Conservation (phyloP, 2,113 vertebrate genomes). For the Gnathonemus echidnorhynchus region DNA sequence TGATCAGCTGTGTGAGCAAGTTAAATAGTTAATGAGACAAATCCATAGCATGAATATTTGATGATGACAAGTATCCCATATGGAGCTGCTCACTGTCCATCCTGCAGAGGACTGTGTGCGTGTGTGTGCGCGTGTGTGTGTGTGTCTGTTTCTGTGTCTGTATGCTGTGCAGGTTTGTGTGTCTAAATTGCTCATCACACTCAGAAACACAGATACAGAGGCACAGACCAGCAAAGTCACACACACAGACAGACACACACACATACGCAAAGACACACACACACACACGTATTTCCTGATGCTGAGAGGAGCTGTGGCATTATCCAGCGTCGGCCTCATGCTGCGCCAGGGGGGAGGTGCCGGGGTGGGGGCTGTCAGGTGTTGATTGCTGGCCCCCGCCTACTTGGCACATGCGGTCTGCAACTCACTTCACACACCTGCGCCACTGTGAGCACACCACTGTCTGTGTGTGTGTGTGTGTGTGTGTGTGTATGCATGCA, state of each 20-base stretch:
- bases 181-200: neutral
- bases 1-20: conserved; percentile 5
- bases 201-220: neutral
- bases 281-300: neutral
- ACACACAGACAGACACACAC: neutral
- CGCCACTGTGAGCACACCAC: neutral
- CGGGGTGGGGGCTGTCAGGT: conserved; percentile 3
- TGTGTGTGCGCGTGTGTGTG: neutral
- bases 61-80: conserved; percentile 51
- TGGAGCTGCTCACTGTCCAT: conserved; percentile 19
- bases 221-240: neutral
- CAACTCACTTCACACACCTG: conserved; percentile 17
- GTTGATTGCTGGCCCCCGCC: neutral
- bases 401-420: conserved; percentile 10
- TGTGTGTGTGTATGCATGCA: neutral
- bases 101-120: conserved; percentile 37
- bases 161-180: neutral
- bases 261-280: neutral
- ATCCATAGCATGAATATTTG: conserved; percentile 54
- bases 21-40: conserved; percentile 49
- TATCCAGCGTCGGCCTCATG: neutral
- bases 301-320: neutral
- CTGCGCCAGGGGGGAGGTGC: neutral
- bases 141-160: neutral
- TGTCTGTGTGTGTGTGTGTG: neutral